Evolutionary conservation across 2,888 invertebrate genomes (phyloP).

Genomic region (Thereva unica): DNA sequence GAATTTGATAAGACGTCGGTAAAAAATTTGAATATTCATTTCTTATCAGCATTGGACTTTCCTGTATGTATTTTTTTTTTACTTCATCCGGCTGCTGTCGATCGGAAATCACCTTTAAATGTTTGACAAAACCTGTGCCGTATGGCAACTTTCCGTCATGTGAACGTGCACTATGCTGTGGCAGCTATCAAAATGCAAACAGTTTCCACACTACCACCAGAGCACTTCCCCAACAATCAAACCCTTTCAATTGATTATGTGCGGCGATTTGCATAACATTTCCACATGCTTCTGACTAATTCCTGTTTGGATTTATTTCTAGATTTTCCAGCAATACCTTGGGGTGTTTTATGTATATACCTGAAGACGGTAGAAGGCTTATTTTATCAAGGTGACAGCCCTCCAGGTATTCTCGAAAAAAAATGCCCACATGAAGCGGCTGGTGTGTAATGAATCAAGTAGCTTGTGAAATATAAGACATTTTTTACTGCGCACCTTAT

Average conservation of each 20-base stretch:
- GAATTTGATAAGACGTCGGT: no score
- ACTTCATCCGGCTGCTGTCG: constrained; percentile 13
- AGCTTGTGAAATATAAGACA: constrained; percentile 3
- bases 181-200: constrained; percentile 23
- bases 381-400: no score
- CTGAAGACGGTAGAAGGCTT: no score
- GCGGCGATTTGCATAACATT: constrained; percentile 21
- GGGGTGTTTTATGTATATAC: no score
- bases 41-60: no score
- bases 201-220: background rate
- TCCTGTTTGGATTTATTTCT: background rate
- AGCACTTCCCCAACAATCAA: constrained; percentile 3
- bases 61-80: constrained; percentile 1
- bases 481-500: constrained; percentile 28
- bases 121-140: constrained; percentile 21
- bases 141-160: constrained; percentile 9
- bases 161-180: background rate
- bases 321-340: no score
- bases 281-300: background rate
- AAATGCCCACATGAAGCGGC: constrained; percentile 1
- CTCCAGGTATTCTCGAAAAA: background rate
- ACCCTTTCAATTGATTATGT: constrained; percentile 10
- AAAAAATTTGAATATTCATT: no score
- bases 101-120: constrained; percentile 22
- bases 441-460: constrained; percentile 15